Evolutionary conservation across 2,113 vertebrate genomes (phyloP).

Genomic region (Eudyptes chrysolophus): DNA sequence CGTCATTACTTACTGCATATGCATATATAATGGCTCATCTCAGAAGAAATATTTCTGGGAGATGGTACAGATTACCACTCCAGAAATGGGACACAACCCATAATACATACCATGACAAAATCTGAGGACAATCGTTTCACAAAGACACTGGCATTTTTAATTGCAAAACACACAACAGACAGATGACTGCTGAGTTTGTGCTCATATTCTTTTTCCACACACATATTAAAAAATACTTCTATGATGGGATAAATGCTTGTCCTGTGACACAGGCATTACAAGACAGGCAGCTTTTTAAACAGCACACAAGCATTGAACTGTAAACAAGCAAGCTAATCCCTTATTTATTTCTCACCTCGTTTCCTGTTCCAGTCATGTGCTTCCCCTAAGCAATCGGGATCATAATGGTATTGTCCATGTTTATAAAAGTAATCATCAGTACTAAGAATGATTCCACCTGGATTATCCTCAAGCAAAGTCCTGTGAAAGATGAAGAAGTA

Average conservation of each 20-base stretch:
- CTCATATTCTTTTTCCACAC: not conserved
- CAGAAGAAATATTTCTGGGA: not conserved
- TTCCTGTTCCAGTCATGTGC: constrained; percentile 95
- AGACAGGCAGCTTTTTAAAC: not conserved
- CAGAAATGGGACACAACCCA: not conserved
- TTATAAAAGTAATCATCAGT: constrained; percentile 91
- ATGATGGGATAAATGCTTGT: not conserved
- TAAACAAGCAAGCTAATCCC: not conserved
- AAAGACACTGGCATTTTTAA: not conserved
- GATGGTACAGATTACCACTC: not conserved
- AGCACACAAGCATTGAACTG: not conserved
- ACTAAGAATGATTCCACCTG: constrained; percentile 84
- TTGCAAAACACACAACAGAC: not conserved
- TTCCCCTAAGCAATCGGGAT: constrained; percentile 79
- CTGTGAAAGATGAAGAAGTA: constrained; percentile 69
- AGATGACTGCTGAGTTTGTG: not conserved
- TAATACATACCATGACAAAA: not conserved
- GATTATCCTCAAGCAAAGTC: constrained; percentile 86
- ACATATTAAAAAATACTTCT: not conserved
- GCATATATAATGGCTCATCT: not conserved
- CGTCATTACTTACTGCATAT: not conserved
- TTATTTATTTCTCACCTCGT: constrained; percentile 79
- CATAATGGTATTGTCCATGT: constrained; percentile 83
- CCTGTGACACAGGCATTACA: not conserved
- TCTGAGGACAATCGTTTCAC: not conserved